Conservation (phyloP, 2,888 invertebrate genomes). For the Geotrupes spiniger region DNA sequence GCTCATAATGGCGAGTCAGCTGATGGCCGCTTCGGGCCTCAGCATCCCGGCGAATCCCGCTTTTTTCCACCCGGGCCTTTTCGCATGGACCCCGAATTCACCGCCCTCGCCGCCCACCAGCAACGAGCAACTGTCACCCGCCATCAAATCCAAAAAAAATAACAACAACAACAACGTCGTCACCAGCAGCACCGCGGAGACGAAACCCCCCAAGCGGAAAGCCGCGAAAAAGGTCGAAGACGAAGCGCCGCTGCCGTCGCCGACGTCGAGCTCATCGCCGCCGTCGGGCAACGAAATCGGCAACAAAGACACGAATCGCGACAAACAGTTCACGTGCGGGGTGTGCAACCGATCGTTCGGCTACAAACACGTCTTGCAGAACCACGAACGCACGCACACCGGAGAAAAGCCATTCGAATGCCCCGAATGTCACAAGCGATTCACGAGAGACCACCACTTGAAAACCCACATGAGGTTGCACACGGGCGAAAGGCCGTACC, state of each 20-base stretch:
- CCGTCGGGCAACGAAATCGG: slow-evolving; percentile 47
- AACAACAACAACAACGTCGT: slow-evolving; percentile 50
- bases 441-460: slow-evolving; percentile 89
- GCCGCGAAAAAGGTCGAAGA: slow-evolving; percentile 38
- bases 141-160: slow-evolving; percentile 40
- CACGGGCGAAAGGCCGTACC: slow-evolving; percentile 91
- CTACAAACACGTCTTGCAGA: slow-evolving; percentile 91
- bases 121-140: slow-evolving; percentile 48
- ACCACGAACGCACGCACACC: slow-evolving; percentile 92
- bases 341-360: slow-evolving; percentile 87
- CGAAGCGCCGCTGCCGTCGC: slow-evolving; percentile 53
- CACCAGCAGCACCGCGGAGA: slow-evolving; percentile 51
- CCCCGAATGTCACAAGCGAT: slow-evolving; percentile 85
- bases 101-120: slow-evolving; percentile 55
- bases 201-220: slow-evolving; percentile 43
- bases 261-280: slow-evolving; percentile 57
- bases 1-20: slow-evolving; percentile 52
- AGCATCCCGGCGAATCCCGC: slow-evolving; percentile 58
- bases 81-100: slow-evolving; percentile 53
- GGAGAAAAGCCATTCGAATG: slow-evolving; percentile 94
- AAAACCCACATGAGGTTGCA: slow-evolving; percentile 92
- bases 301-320: slow-evolving; percentile 48
- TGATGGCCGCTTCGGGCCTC: slow-evolving; percentile 59
- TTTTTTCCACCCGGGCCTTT: slow-evolving; percentile 62
- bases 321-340: slow-evolving; percentile 85